Evolutionary conservation across 2,797 vertebrate genomes (phyloP), one percentile per base, ranked within the genome.

Genomic region (Cirrhinus mrigala): DNA sequence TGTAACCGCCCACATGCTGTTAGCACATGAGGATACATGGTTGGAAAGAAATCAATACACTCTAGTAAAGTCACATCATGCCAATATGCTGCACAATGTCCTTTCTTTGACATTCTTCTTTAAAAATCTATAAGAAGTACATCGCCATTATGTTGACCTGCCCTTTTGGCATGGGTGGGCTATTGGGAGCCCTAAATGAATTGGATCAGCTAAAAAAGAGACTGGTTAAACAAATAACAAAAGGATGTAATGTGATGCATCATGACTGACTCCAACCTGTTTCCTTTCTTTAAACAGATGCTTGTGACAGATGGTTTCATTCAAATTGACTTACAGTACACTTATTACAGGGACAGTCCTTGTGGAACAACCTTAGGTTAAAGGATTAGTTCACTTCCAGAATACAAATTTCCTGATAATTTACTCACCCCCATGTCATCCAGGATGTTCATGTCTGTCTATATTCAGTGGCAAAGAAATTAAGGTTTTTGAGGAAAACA

Each of bases 1-100:
- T 62, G 64, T 89, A 91, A 79, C 87, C 86, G 79, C 84, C 91
- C 64, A 40, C 90, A 91, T 91, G 89, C 85, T 90, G 27, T 83
- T 54, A 66, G 88, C 89, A 88, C 91, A 91, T 91, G 89, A 92
- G 89, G 90, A 91, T 89, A 80, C 82, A 89, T 79, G 88, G 83
- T 79, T 73, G 85, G 82, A 88, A 86, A 81, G 89, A 94, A 93
- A 95, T 95, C 94, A 90, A 94, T 94, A 85, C 85, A 90, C 91
- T 88, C 89, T 89, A 92, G 87, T 91, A 90, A 90, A 62, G 74
- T 92, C 89, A 90, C 90, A 91, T 79, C 71, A 91, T 84, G 91
- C 88, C 91, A 90, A 90, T 92, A 92, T 86, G 85, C 83, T 87
- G 90, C 90, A 89, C 85, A 83, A 76, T 88, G 88, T 91, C 90